Evolutionary conservation across 1,140 invertebrate species (phyloP).

Genomic region (Tribolium madens): DNA sequence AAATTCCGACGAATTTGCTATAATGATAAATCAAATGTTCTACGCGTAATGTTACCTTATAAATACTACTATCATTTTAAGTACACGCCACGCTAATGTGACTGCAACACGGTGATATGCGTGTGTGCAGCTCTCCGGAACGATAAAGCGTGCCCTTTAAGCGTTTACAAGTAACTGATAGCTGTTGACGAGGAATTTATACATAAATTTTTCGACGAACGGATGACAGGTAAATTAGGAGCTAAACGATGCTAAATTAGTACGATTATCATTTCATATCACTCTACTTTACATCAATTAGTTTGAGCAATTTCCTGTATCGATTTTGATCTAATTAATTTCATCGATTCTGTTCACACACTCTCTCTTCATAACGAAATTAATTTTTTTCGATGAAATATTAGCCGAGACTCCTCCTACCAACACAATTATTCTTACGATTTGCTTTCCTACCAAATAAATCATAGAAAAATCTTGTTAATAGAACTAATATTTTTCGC

Average conservation of each 20-base stretch:
- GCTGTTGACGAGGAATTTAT: background rate
- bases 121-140: conserved; percentile 10
- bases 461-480: no score
- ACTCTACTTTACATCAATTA: background rate
- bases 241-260: background rate
- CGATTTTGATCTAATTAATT: background rate
- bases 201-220: background rate
- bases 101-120: conserved; percentile 19
- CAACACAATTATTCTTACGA: background rate
- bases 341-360: background rate
- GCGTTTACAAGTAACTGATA: conserved; percentile 14
- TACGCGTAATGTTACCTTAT: conserved; percentile 35
- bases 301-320: background rate
- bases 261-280: background rate
- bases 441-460: background rate
- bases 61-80: conserved; percentile 5
- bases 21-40: conserved; percentile 33
- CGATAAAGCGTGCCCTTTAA: conserved; percentile 19
- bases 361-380: background rate
- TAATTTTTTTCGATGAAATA: background rate
- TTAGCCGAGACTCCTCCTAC: background rate
- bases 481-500: no score
- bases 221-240: background rate
- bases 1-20: conserved; percentile 22
- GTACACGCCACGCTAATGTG: conserved; percentile 20